Evolutionary conservation across 2,797 vertebrate genomes (phyloP), one percentile per base, ranked within the genome.

Genomic region (Picus viridis): DNA sequence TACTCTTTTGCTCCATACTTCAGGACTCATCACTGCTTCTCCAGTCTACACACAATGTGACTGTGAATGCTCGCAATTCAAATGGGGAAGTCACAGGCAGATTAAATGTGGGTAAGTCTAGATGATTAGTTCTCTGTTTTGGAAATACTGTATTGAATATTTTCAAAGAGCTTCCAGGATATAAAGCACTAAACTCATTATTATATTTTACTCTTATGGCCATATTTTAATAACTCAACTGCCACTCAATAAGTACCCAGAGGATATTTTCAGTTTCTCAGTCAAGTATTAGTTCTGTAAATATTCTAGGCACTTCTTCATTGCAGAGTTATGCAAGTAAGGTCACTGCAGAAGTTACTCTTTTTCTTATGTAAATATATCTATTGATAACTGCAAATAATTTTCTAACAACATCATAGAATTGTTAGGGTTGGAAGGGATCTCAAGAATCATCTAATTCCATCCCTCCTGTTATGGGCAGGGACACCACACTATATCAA

Each of bases 11-110:
- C 23, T 79, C 8, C 29, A 24, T 86, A 7, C 91, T 86, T 41
- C 96, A 99, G 99, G 99, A 99, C 87, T 98, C 98, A 51, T 96
- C 98, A 16, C 98, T 99, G 64, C 97, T 99, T 54, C 97, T 98
- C 24, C 98, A 98, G 77, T 99, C 99, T 30, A 96, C 98, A 41
- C 98, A 99, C 93, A 99, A 99, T 14, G 98, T 99, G 89, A 98
- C 98, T 27, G 97, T 99, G 51, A 99, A 98, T 57, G 98, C 99
- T 69, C 99, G 98, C 16, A 98, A 99, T 94, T 97, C 97, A 19
- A 98, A 98, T 6, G 98, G 98, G 8, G 97, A 99, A 36, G 98
- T 99, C 93, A 99, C 98, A 7, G 98, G 98, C 92, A 98, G 99
- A 95, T 94, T 99, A 82, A 98, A 97, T 94, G 98, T 99, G 96